Conservation (phyloP, 2,113 vertebrate genomes). For the Eonycteris spelaea region DNA sequence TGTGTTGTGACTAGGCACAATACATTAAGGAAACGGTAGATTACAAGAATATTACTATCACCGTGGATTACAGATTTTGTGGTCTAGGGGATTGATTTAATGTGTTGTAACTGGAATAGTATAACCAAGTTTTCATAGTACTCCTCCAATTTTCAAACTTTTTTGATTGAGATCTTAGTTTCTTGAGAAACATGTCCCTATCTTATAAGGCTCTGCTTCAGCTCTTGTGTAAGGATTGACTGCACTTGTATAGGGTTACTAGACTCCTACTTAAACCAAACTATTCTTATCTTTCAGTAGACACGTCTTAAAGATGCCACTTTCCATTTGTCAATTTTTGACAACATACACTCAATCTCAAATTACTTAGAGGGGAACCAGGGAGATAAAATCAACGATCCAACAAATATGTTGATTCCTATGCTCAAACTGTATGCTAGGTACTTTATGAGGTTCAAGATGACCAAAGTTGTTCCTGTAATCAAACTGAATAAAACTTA, state of each 20-base stretch:
- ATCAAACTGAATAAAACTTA: background rate
- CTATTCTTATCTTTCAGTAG: background rate
- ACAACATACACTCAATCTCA: background rate
- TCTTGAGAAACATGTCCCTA: background rate
- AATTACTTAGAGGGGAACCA: background rate
- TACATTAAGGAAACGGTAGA: background rate
- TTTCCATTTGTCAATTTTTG: background rate
- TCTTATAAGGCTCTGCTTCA: background rate
- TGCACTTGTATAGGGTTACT: background rate
- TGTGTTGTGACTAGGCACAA: too few species aligned
- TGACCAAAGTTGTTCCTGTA: background rate
- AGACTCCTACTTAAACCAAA: background rate
- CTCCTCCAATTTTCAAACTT: background rate
- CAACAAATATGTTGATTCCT: background rate
- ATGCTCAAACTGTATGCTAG: background rate
- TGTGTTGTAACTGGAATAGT: background rate
- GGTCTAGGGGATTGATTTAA: background rate
- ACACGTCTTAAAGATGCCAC: background rate
- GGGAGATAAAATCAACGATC: background rate
- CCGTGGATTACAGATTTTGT: background rate
- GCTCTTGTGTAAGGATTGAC: background rate
- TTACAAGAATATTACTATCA: background rate
- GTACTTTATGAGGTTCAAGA: background rate
- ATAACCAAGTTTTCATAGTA: background rate
- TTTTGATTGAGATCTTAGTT: background rate